phyloP scores from a whole-genome alignment of 92 coral and sea anemone genomes.

The Epizoanthus ramosus region DNA sequence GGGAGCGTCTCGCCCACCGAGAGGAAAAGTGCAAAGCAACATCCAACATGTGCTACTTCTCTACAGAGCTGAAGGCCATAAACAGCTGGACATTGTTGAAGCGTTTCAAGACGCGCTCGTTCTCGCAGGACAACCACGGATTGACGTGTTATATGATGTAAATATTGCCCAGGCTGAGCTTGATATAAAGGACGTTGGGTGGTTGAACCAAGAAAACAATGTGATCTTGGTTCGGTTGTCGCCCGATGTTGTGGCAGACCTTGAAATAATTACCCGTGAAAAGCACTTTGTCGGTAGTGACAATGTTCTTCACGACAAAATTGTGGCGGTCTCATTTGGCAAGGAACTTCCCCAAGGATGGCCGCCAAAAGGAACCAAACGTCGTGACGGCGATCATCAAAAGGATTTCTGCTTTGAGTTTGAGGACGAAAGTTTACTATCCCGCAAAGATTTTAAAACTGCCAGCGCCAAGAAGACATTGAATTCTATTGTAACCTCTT shows the following conservation, averaged over 20 bases:
- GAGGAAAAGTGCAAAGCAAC: conserved; percentile 19
- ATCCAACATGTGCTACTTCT: conserved; percentile 69
- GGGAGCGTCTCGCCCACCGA: conserved; percentile 2
- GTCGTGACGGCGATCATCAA: conserved; percentile 37
- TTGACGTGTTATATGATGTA: conserved; percentile 1
- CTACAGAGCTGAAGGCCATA: conserved; percentile 59
- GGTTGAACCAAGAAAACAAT: conserved; percentile 80
- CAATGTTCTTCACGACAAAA: conserved; percentile 70
- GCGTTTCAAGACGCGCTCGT: conserved; percentile 83
- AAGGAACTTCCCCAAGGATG: conserved; percentile 61
- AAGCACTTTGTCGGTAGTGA: conserved; percentile 71
- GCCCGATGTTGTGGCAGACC: conserved; percentile 59
- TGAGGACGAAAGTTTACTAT: conserved; percentile 52
- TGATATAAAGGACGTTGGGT: conserved; percentile 43
- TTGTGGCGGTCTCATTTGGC: conserved; percentile 85
- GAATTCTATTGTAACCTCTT: conserved; percentile 73
- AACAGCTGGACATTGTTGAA: conserved; percentile 62
- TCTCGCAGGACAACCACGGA: conserved; percentile 6
- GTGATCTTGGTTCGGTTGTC: conserved; percentile 79
- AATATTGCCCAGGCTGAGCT: conserved; percentile 32
- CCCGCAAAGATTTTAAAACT: conserved; percentile 51
- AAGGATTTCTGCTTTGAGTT: conserved; percentile 70
- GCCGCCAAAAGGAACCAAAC: conserved; percentile 73
- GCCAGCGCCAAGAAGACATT: conserved; percentile 50
- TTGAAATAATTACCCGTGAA: conserved; percentile 54